Evolutionary conservation across 2,888 invertebrate species (phyloP).

Genomic region (Nymphalis polychloros): DNA sequence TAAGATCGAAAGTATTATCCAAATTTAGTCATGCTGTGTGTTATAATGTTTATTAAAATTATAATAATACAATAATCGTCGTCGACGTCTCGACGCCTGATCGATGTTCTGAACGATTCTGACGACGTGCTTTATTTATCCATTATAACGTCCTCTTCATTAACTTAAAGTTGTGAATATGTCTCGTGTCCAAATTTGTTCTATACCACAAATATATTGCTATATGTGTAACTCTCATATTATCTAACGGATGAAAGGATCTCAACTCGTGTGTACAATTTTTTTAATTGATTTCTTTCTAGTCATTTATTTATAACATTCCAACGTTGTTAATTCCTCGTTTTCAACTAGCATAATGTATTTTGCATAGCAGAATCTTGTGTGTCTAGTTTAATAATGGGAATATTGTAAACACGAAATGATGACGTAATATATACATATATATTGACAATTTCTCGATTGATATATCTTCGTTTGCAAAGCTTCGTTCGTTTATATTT

Average conservation of each 20-base stretch:
- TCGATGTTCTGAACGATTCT: constrained; percentile 43
- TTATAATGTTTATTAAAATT: constrained; percentile 68
- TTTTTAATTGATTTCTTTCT: constrained; percentile 60
- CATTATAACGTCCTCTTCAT: constrained; percentile 41
- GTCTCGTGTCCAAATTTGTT: constrained; percentile 46
- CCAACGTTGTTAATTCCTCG: constrained; percentile 72
- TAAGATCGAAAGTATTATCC: constrained; percentile 80
- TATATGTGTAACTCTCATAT: constrained; percentile 45
- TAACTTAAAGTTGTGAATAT: constrained; percentile 39
- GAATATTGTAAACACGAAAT: constrained; percentile 54
- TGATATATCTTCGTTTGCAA: constrained; percentile 49
- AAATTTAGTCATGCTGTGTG: constrained; percentile 78
- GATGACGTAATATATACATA: constrained; percentile 47
- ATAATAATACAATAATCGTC: constrained; percentile 54
- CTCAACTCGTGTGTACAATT: constrained; percentile 55
- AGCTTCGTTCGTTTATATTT: constrained; percentile 65
- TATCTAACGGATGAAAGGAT: constrained; percentile 57
- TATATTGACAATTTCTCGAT: constrained; percentile 39
- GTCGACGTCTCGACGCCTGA: constrained; percentile 35
- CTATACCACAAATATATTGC: constrained; percentile 45
- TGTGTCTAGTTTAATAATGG: constrained; percentile 68
- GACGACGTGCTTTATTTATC: constrained; percentile 50
- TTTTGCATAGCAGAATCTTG: constrained; percentile 80
- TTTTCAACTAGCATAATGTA: constrained; percentile 71
- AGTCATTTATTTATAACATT: constrained; percentile 77